Evolutionary conservation across 1,140 invertebrate species (phyloP).

Genomic region (Theocolax elegans): DNA sequence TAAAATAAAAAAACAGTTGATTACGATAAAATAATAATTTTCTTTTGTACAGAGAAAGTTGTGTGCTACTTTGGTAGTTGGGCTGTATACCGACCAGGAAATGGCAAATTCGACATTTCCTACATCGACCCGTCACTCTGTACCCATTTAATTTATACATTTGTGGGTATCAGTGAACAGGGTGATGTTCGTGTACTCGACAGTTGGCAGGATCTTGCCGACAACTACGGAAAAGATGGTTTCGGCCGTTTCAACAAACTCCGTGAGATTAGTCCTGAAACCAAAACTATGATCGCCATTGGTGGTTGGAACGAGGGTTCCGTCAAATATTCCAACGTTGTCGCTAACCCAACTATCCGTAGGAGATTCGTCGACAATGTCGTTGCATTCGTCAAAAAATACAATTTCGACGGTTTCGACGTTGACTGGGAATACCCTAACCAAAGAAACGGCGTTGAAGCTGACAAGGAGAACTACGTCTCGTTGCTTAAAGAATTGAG

Average conservation of each 20-base stretch:
- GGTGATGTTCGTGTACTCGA: slow-evolving; percentile 60
- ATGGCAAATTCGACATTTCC: slow-evolving; percentile 71
- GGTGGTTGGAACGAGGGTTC: slow-evolving; percentile 86
- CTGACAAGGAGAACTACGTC: slow-evolving; percentile 68
- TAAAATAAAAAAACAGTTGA: too few relatives aligned
- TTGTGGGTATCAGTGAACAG: slow-evolving; percentile 71
- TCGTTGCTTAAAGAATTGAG: slow-evolving; percentile 70
- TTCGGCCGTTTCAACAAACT: slow-evolving; percentile 68
- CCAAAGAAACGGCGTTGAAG: slow-evolving; percentile 49
- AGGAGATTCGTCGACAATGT: slow-evolving; percentile 53
- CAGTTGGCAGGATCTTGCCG: slow-evolving; percentile 39
- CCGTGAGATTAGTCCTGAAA: slow-evolving; percentile 72
- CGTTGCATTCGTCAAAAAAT: slow-evolving; percentile 44
- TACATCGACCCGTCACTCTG: slow-evolving; percentile 78
- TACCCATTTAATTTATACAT: slow-evolving; percentile 80
- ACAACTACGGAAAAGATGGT: slow-evolving; percentile 49
- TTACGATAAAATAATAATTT: too few relatives aligned
- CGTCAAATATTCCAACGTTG: slow-evolving; percentile 70
- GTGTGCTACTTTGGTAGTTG: slow-evolving; percentile 81
- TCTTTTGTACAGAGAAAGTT: slow-evolving; percentile 31
- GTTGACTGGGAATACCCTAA: slow-evolving; percentile 66
- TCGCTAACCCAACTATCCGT: slow-evolving; percentile 38
- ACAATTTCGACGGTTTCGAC: slow-evolving; percentile 61
- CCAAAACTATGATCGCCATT: slow-evolving; percentile 78
- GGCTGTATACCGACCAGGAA: slow-evolving; percentile 74